These are phyloP conservation scores for Pseudomyrmex dendroicus DNA, from an alignment of 1,140 invertebrate genomes.

Conservation along the genomic window DNA sequence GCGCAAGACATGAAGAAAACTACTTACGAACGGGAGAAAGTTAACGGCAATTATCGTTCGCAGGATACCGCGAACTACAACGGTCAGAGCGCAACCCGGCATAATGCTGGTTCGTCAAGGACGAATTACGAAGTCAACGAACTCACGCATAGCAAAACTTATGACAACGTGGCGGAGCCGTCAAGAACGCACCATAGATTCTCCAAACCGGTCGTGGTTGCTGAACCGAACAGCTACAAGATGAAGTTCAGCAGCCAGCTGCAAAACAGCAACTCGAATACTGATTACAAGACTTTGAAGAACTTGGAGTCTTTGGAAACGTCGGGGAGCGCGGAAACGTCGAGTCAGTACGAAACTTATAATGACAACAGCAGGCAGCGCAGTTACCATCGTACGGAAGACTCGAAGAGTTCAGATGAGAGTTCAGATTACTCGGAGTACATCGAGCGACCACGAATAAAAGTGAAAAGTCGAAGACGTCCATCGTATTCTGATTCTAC, in stretches of 20 bases:
- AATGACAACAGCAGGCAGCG: constrained; percentile 64
- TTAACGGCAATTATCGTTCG: constrained; percentile 68
- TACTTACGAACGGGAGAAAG: constrained; percentile 70
- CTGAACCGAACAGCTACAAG: constrained; percentile 74
- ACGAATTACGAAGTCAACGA: constrained; percentile 58
- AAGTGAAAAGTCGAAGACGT: constrained; percentile 76
- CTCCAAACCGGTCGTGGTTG: constrained; percentile 76
- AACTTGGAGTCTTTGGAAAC: constrained; percentile 18
- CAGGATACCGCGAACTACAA: constrained; percentile 63
- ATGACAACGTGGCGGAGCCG: constrained; percentile 5
- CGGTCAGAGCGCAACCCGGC: constrained; percentile 40
- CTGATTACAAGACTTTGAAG: constrained; percentile 34
- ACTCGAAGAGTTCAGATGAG: constrained; percentile 77
- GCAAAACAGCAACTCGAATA: background rate
- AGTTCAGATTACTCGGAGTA: constrained; percentile 79
- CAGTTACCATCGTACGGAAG: constrained; percentile 73
- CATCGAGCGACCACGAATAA: constrained; percentile 73
- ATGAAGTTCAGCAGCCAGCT: constrained; percentile 60
- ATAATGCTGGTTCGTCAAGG: constrained; percentile 57
- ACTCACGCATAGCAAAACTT: constrained; percentile 14
- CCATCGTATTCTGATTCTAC: constrained; percentile 69
- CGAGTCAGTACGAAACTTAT: constrained; percentile 55
- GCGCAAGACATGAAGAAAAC: constrained; percentile 60
- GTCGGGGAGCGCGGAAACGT: background rate
- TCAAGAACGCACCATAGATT: constrained; percentile 52